A percentile compares a stretch with the other conserved stretches of the same genome.
phyloP scores from a whole-genome alignment of 1,140 invertebrate genomes.

The Drosophila murphyi region DNA sequence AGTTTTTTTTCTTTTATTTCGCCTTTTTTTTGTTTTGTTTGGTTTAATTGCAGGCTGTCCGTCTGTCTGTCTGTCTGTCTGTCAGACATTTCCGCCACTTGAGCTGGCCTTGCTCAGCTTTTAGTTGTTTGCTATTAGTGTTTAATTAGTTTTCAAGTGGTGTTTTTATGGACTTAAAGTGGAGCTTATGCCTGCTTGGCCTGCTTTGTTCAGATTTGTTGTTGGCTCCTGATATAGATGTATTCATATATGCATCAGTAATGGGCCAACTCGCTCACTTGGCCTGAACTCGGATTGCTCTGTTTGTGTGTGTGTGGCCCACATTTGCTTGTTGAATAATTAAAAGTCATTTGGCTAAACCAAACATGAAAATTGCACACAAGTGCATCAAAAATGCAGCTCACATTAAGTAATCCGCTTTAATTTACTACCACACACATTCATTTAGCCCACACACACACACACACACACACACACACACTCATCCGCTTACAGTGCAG shows the following conservation, averaged over 20 bases:
- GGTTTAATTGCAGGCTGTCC: conserved; percentile 47
- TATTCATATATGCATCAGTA: no score
- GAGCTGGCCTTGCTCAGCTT: conserved; percentile 50
- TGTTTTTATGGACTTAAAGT: conserved; percentile 78
- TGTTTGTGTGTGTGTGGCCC: conserved; percentile 13
- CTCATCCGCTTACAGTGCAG: conserved; percentile 31
- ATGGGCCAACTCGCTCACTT: no score
- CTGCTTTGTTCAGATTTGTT: conserved; percentile 37
- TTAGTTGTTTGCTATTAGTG: conserved; percentile 78
- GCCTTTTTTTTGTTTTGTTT: conserved; percentile 37
- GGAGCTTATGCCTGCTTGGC: conserved; percentile 37
- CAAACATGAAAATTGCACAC: conserved; percentile 29
- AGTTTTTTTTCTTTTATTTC: conserved; percentile 11
- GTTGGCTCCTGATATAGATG: not conserved
- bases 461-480: not conserved
- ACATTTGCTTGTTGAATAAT: conserved; percentile 49
- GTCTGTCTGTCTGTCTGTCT: not conserved
- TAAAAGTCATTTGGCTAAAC: conserved; percentile 68
- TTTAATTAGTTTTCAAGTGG: conserved; percentile 84
- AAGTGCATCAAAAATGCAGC: conserved; percentile 48
- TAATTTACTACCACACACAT: conserved; percentile 28
- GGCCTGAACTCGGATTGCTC: not conserved
- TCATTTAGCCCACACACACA: not conserved
- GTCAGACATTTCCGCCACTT: conserved; percentile 40
- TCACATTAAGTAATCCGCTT: conserved; percentile 68